Percentiles rank a stretch among this genome's conserved stretches.
These are phyloP conservation scores for Drosophila nigritarsus DNA, from an alignment of 2,888 invertebrate species.

Conservation along the genomic window DNA sequence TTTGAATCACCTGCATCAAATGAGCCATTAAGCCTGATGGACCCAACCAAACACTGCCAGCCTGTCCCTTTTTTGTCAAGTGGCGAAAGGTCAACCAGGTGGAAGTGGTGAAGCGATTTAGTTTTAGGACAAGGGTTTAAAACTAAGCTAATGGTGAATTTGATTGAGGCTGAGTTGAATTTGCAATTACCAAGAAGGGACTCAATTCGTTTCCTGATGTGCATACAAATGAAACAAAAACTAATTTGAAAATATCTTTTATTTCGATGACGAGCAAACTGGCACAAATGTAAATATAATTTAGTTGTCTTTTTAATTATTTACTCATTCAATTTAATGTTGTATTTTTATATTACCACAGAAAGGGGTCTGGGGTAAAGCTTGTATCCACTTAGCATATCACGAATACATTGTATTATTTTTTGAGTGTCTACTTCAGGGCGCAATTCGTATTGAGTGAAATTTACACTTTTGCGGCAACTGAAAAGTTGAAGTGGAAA, in stretches of 20 bases:
- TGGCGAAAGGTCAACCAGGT: slow-evolving; percentile 45
- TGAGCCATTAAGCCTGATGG: slow-evolving; percentile 56
- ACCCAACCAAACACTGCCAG: slow-evolving; percentile 24
- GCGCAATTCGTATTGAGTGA: neutral
- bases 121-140: neutral
- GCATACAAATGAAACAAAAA: neutral
- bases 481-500: slow-evolving; percentile 56
- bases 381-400: neutral
- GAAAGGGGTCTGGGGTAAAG: neutral
- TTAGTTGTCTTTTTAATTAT: neutral
- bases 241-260: neutral
- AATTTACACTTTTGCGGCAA: slow-evolving; percentile 22
- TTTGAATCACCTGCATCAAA: slow-evolving; percentile 53
- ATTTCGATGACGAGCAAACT: neutral
- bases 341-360: neutral
- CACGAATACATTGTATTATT: neutral
- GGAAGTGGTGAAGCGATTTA: neutral
- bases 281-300: neutral
- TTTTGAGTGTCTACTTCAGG: neutral
- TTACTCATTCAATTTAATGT: neutral
- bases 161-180: neutral
- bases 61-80: slow-evolving; percentile 4
- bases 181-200: neutral
- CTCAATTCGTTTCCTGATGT: neutral
- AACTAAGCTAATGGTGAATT: too few relatives aligned